Percentiles rank a stretch among this genome's conserved stretches.
phyloP scores from a whole-genome alignment of 2,888 invertebrate species.

The Cephus pygmeus region DNA sequence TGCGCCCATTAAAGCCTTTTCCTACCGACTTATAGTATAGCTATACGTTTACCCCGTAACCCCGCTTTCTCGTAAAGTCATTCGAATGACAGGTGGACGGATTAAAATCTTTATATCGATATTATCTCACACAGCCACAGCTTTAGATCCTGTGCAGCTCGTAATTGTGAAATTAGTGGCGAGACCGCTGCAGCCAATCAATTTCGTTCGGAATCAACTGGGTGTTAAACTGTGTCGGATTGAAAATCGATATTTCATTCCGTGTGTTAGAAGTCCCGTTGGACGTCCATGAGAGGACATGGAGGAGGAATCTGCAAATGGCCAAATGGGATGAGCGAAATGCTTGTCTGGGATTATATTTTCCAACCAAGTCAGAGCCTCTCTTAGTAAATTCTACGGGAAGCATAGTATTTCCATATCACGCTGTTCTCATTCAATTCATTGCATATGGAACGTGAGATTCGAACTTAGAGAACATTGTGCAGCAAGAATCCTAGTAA shows the following conservation, averaged over 20 bases:
- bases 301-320: constrained; percentile 25
- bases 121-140: neutral
- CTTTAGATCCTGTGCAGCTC: neutral
- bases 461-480: neutral
- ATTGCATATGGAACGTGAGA: constrained; percentile 8
- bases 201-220: constrained; percentile 54
- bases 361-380: neutral
- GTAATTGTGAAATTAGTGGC: constrained; percentile 5
- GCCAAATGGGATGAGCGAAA: constrained; percentile 27
- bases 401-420: neutral
- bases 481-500: neutral
- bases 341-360: neutral
- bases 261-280: constrained; percentile 16
- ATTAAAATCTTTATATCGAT: neutral
- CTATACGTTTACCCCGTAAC: neutral
- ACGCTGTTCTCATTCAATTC: neutral
- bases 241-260: constrained; percentile 56
- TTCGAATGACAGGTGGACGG: neutral
- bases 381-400: neutral
- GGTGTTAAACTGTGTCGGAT: constrained; percentile 55
- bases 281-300: constrained; percentile 34
- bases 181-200: constrained; percentile 33
- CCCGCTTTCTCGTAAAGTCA: neutral
- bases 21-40: neutral
- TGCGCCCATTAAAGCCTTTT: constrained; percentile 42